Percentiles rank a stretch among this genome's conserved stretches.
These are phyloP conservation scores for Melanargia galathea DNA, from an alignment of 2,888 invertebrate species.

Conservation along the genomic window DNA sequence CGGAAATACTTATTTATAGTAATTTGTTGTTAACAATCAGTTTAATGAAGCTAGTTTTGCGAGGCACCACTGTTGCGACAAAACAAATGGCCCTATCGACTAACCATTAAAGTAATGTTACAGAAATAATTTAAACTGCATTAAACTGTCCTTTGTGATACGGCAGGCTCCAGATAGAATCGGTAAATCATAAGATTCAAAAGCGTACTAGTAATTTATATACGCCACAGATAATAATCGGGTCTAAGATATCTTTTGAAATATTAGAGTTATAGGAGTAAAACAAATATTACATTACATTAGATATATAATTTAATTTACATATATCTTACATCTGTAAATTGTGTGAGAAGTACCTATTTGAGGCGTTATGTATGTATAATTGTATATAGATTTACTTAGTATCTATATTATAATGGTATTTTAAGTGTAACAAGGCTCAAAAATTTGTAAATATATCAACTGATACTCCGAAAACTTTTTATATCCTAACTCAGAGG, in stretches of 20 bases:
- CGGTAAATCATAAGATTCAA: slow-evolving; percentile 38
- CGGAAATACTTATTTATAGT: slow-evolving; percentile 40
- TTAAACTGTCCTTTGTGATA: slow-evolving; percentile 43
- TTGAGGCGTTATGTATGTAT: no score
- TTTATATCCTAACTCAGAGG: slow-evolving; percentile 22
- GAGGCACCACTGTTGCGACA: slow-evolving; percentile 44
- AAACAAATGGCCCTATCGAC: slow-evolving; percentile 45
- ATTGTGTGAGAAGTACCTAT: no score
- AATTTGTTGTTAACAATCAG: slow-evolving; percentile 42
- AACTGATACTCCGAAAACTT: slow-evolving; percentile 11
- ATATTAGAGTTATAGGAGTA: slow-evolving; percentile 16
- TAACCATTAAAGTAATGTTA: slow-evolving; percentile 41
- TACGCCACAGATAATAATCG: slow-evolving; percentile 37
- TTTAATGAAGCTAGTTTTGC: slow-evolving; percentile 45
- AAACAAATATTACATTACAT: not conserved
- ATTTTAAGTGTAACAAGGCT: not conserved
- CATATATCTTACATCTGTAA: no score
- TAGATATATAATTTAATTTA: not conserved
- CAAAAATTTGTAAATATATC: not conserved
- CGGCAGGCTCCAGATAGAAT: slow-evolving; percentile 35
- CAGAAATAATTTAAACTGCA: slow-evolving; percentile 43
- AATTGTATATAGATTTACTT: no score
- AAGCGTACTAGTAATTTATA: slow-evolving; percentile 37
- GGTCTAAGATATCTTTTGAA: slow-evolving; percentile 31
- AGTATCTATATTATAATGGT: no score